A percentile compares a stretch with the other conserved stretches of the same genome.
Evolutionary conservation across 2,888 invertebrate species (phyloP).

Genomic region (Polietes domitor): DNA sequence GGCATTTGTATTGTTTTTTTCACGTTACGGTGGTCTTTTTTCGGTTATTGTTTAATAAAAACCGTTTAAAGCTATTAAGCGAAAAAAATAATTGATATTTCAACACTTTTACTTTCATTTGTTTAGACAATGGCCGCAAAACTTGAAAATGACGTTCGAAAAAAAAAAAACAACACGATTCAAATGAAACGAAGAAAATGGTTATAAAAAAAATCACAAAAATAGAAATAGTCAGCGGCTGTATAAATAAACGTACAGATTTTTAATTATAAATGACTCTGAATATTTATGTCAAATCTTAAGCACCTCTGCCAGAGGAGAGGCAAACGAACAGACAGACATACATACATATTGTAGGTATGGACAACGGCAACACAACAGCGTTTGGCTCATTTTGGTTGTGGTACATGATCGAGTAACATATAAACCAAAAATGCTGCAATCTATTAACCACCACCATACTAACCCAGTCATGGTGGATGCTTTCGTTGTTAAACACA

Average conservation of each 20-base stretch:
- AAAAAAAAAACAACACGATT: not conserved
- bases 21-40: slow-evolving; percentile 11
- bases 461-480: not conserved
- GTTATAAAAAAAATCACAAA: not conserved
- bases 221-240: slow-evolving; percentile 22
- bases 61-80: slow-evolving; percentile 53
- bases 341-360: not conserved
- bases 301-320: slow-evolving; percentile 42
- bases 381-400: not conserved
- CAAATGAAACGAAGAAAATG: slow-evolving; percentile 14
- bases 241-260: slow-evolving; percentile 32
- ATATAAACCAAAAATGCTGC: slow-evolving; percentile 55
- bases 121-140: slow-evolving; percentile 55
- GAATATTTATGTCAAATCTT: slow-evolving; percentile 60
- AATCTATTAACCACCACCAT: slow-evolving; percentile 22
- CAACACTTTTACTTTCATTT: slow-evolving; percentile 65
- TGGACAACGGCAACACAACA: not conserved
- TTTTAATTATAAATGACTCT: slow-evolving; percentile 58
- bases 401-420: slow-evolving; percentile 49
- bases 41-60: slow-evolving; percentile 24
- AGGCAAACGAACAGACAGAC: not conserved
- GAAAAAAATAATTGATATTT: slow-evolving; percentile 61
- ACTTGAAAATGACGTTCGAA: not conserved
- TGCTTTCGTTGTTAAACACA: not conserved
- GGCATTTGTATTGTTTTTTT: slow-evolving; percentile 15